These are phyloP conservation scores for Rhingia rostrata DNA, from an alignment of 2,888 invertebrate species.

Conservation along the genomic window DNA sequence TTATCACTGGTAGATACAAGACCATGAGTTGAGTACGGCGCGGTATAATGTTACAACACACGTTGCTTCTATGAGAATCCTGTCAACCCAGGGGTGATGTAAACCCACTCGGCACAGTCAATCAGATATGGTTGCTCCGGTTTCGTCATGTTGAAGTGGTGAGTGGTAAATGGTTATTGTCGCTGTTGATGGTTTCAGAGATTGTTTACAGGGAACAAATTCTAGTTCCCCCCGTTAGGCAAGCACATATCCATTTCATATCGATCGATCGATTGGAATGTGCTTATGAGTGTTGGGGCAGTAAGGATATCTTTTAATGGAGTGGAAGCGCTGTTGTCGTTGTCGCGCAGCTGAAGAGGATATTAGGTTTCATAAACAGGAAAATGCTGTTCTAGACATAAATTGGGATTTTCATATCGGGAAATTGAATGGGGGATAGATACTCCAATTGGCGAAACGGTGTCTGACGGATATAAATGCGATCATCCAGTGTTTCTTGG, in stretches of 20 bases:
- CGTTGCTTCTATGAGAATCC: not conserved
- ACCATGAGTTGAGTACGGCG: conserved; percentile 14
- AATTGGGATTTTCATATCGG: not conserved
- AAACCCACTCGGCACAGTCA: conserved; percentile 37
- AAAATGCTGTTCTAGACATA: conserved; percentile 25
- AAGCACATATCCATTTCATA: conserved; percentile 31
- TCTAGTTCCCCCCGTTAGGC: conserved; percentile 19
- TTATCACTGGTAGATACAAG: conserved; percentile 32
- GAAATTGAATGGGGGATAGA: not conserved
- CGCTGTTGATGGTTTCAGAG: not conserved
- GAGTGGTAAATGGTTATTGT: not conserved
- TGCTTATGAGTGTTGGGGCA: conserved; percentile 52
- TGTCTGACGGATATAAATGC: not conserved
- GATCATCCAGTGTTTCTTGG: not conserved
- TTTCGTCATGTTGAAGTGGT: conserved; percentile 30
- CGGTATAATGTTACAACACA: conserved; percentile 50
- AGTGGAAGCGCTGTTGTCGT: not conserved
- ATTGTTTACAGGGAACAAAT: conserved; percentile 57
- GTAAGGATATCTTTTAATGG: conserved; percentile 55
- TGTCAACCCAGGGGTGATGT: conserved; percentile 58
- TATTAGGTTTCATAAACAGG: conserved; percentile 45
- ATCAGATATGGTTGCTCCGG: not conserved
- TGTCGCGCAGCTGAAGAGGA: conserved; percentile 15
- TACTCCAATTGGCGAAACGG: not conserved
- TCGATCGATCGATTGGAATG: conserved; percentile 44